Evolutionary conservation across 2,888 invertebrate species (phyloP).

Genomic region (Lingula anatina): DNA sequence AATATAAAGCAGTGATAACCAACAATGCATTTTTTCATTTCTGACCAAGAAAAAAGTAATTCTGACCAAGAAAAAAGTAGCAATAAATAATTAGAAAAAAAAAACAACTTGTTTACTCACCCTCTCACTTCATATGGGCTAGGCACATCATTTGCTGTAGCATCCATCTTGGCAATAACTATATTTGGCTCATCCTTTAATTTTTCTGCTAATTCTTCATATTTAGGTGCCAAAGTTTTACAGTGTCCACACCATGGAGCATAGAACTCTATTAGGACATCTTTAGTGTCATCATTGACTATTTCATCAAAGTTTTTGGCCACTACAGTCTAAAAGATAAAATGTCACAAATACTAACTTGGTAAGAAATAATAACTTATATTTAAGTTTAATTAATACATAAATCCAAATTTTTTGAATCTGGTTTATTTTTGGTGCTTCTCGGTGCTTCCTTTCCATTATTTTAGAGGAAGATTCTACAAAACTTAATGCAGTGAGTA

Average conservation of each 20-base stretch:
- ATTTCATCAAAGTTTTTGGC: conserved; percentile 95
- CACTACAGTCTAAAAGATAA: conserved; percentile 67
- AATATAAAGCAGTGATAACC: too few species aligned
- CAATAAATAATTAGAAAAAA: too few species aligned
- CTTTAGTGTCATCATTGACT: conserved; percentile 83
- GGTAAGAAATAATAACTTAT: too few species aligned
- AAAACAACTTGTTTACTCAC: conserved; percentile 34
- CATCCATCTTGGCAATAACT: conserved; percentile 95
- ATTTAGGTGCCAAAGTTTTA: conserved; percentile 89
- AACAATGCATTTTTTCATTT: not conserved
- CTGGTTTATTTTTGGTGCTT: too few species aligned
- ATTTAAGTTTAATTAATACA: too few species aligned
- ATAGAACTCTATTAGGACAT: conserved; percentile 96
- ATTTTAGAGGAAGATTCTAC: too few species aligned
- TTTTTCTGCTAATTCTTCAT: conserved; percentile 78
- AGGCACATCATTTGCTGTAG: conserved; percentile 97
- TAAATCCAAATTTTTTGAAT: too few species aligned
- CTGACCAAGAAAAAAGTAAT: too few species aligned
- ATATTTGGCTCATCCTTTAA: conserved; percentile 72
- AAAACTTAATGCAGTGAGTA: too few species aligned
- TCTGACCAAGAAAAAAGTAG: too few species aligned
- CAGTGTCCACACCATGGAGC: conserved; percentile 98
- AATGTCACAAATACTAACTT: conserved; percentile 2
- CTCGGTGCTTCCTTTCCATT: too few species aligned
- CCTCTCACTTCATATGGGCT: conserved; percentile 85